Evolutionary conservation across 2,888 invertebrate genomes (phyloP).

Genomic region (Cheilosia soror): DNA sequence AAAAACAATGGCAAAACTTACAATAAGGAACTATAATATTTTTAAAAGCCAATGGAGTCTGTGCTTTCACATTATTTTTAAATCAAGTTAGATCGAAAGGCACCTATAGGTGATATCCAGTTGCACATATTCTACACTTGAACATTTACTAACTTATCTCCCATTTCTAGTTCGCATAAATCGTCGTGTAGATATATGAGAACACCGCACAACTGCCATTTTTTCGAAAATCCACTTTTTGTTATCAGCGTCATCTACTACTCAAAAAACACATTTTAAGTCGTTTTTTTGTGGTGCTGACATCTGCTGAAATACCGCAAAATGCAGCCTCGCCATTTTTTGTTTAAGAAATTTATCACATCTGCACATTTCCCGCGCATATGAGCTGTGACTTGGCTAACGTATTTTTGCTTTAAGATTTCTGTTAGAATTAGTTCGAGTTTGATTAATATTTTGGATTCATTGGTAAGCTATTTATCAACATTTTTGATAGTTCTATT

Average conservation of each 20-base stretch:
- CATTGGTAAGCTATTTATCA: not conserved
- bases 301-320: not conserved
- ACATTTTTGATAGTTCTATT: not conserved
- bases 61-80: too few relatives aligned
- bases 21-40: too few relatives aligned
- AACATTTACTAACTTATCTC: too few relatives aligned
- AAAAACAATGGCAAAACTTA: too few relatives aligned
- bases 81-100: too few relatives aligned
- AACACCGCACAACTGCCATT: constrained; percentile 4
- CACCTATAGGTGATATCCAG: too few relatives aligned
- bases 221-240: not conserved
- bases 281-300: not conserved
- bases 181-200: not conserved
- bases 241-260: not conserved
- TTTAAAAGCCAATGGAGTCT: too few relatives aligned
- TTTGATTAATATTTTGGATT: not conserved
- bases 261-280: not conserved
- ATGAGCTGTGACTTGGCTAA: too few relatives aligned
- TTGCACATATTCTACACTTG: too few relatives aligned
- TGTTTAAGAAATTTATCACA: too few relatives aligned
- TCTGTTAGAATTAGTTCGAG: not conserved
- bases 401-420: not conserved
- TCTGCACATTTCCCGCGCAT: too few relatives aligned
- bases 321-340: not conserved
- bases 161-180: not conserved